Percentiles rank a stretch among this genome's conserved stretches.
These are phyloP conservation scores for Ophiothrix spiculata DNA, from an alignment of 35 echinoderm and acorn worm species.

Conservation along the genomic window DNA sequence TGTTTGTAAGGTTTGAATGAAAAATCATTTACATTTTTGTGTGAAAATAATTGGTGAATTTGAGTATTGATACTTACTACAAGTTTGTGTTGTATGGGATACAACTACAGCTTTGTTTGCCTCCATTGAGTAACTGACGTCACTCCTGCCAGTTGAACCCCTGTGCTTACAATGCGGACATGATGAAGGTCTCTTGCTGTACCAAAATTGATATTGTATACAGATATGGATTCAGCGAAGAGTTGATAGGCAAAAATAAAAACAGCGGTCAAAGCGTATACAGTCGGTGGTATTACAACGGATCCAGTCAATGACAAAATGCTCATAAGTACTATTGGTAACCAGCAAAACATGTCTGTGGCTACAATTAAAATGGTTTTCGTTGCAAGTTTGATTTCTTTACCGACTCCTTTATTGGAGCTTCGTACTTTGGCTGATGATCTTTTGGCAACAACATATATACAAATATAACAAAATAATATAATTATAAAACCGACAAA, in stretches of 20 bases:
- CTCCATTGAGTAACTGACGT: neutral
- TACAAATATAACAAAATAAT: conserved; percentile 5
- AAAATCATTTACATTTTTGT: too few species aligned
- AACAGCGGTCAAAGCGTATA: conserved; percentile 73
- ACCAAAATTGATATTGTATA: conserved; percentile 55
- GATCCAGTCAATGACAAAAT: conserved; percentile 37
- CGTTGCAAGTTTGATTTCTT: conserved; percentile 40
- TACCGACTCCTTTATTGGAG: neutral
- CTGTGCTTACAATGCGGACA: neutral
- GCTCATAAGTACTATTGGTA: conserved; percentile 62
- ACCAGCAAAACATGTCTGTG: conserved; percentile 65
- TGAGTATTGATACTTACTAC: neutral
- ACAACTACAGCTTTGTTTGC: neutral
- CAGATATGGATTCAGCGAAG: conserved; percentile 63
- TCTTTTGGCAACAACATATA: conserved; percentile 8
- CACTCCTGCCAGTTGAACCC: neutral
- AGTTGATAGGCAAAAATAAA: conserved; percentile 74
- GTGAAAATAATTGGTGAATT: too few species aligned
- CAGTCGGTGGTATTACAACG: conserved; percentile 35
- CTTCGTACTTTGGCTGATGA: conserved; percentile 10
- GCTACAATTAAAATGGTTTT: conserved; percentile 45
- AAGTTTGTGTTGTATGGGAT: neutral
- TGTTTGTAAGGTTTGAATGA: too few species aligned
- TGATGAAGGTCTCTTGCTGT: neutral
- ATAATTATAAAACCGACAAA: conserved; percentile 31